Conservation (phyloP, 2,797 vertebrate species). For the Halcyon smyrnensis region DNA sequence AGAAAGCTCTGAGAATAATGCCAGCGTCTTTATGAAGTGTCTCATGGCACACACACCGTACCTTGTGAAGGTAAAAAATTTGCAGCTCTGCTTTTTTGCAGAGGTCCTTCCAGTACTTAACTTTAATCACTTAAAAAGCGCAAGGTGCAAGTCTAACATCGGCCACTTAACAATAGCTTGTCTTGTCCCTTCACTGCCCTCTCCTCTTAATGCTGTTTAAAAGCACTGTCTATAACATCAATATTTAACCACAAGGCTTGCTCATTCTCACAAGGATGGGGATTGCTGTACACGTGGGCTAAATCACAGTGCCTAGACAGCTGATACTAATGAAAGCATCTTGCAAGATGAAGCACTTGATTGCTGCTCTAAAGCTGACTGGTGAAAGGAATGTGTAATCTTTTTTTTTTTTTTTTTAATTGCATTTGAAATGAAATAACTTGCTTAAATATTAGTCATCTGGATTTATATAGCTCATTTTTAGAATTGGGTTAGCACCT, state of each 20-base stretch:
- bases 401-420: not conserved
- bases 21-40: not conserved
- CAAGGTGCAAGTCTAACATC: not conserved
- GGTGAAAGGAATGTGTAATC: constrained; percentile 17
- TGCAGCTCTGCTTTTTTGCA: not conserved
- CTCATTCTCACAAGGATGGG: not conserved
- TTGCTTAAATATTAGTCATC: constrained; percentile 53
- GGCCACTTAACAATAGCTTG: not conserved
- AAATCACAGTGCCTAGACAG: constrained; percentile 37
- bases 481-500: constrained; percentile 32
- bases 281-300: not conserved
- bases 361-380: constrained; percentile 21
- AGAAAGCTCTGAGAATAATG: not conserved
- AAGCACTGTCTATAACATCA: not conserved
- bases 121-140: not conserved
- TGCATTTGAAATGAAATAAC: constrained; percentile 38
- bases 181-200: not conserved
- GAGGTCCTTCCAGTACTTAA: not conserved
- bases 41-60: not conserved
- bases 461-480: constrained; percentile 34
- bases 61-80: not conserved
- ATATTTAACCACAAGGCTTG: constrained; percentile 38
- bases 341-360: constrained; percentile 30
- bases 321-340: constrained; percentile 35
- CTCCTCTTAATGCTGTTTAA: not conserved